phyloP scores from a whole-genome alignment of 1,140 invertebrate genomes.

The Sarcophaga bullata region DNA sequence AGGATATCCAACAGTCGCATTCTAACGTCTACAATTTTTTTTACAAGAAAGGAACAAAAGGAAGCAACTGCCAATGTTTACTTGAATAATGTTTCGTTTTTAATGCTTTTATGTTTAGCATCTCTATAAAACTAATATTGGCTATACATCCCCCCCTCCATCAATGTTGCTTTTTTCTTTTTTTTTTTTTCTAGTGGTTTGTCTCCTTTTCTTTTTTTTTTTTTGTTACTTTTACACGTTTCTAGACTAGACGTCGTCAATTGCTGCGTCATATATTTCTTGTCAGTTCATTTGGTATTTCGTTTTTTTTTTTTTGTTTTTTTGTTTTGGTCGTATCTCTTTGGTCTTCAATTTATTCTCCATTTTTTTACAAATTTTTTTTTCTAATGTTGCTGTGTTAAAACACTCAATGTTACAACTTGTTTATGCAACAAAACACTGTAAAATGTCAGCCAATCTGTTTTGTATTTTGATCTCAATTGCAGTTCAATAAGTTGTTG shows the following conservation, averaged over 20 bases:
- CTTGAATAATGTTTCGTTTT: no score
- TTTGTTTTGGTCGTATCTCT: background rate
- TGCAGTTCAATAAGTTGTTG: slow-evolving; percentile 20
- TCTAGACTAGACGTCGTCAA: slow-evolving; percentile 20
- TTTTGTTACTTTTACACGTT: slow-evolving; percentile 16
- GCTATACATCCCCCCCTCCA: no score
- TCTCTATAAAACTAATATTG: no score
- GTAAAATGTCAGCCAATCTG: slow-evolving; percentile 23
- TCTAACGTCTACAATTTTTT: no score
- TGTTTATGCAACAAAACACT: slow-evolving; percentile 6
- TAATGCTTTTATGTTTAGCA: no score
- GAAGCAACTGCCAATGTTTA: no score
- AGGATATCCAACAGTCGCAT: no score
- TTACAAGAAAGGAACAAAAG: no score
- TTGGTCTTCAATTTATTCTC: no score
- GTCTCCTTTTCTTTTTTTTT: background rate
- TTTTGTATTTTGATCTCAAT: slow-evolving; percentile 18
- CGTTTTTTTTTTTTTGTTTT: background rate
- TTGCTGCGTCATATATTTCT: slow-evolving; percentile 12
- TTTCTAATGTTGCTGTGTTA: background rate
- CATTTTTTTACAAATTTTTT: background rate
- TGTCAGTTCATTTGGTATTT: background rate
- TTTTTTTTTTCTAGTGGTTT: no score
- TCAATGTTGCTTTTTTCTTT: no score
- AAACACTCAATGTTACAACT: background rate